These are phyloP conservation scores for Lepas anatifera DNA, from an alignment of 2,888 invertebrate species.

Conservation along the genomic window DNA sequence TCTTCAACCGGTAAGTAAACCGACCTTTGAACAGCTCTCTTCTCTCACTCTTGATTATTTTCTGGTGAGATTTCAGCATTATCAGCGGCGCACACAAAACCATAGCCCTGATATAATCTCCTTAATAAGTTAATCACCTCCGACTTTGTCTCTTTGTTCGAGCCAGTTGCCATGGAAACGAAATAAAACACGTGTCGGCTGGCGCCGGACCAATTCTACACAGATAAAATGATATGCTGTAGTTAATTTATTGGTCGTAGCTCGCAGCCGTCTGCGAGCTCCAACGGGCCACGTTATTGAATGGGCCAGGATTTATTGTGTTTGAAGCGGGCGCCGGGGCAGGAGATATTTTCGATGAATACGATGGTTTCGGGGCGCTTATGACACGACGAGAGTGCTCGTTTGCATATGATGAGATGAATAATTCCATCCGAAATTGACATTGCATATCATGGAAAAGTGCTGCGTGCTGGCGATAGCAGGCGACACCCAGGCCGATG, in stretches of 20 bases:
- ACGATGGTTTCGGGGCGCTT: background rate
- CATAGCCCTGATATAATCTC: too few species aligned
- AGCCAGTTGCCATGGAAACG: background rate
- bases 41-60: too few species aligned
- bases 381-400: background rate
- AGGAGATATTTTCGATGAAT: constrained; percentile 9
- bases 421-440: constrained; percentile 4
- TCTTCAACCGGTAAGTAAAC: too few species aligned
- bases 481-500: background rate
- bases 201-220: background rate
- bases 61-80: too few species aligned
- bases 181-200: constrained; percentile 5
- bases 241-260: constrained; percentile 7
- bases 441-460: constrained; percentile 10
- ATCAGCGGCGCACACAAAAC: too few species aligned
- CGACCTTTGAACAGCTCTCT: too few species aligned
- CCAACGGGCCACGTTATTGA: background rate
- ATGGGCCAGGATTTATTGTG: constrained; percentile 1
- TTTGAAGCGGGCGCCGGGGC: background rate
- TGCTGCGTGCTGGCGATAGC: background rate
- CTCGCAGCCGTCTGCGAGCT: background rate
- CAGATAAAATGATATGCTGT: constrained; percentile 4
- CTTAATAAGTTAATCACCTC: constrained; percentile 4
- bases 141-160: background rate
- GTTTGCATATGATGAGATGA: constrained; percentile 10